These are phyloP conservation scores for Acanthosepion lycidas DNA, from an alignment of 2,888 invertebrate genomes.

Conservation along the genomic window DNA sequence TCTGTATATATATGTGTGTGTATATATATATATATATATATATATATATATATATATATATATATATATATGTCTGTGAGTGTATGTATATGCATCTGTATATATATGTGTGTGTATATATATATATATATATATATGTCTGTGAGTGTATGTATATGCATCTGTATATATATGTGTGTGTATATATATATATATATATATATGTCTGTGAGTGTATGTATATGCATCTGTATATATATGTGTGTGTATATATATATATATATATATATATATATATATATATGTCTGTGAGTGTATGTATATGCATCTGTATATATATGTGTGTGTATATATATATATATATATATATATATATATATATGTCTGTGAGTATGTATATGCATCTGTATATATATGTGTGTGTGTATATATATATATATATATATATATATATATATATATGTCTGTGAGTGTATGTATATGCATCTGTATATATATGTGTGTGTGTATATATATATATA, in stretches of 20 bases:
- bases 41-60: too few species aligned
- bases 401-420: too few species aligned
- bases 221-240: not conserved
- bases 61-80: too few species aligned
- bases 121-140: not conserved
- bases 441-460: too few species aligned
- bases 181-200: not conserved
- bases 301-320: not conserved
- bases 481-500: too few species aligned
- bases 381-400: too few species aligned
- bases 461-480: too few species aligned
- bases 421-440: too few species aligned
- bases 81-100: not conserved
- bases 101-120: not conserved
- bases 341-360: too few species aligned
- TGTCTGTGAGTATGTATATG: too few species aligned
- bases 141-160: not conserved
- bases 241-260: not conserved
- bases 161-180: not conserved
- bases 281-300: too few species aligned
- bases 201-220: too few species aligned
- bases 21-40: not conserved
- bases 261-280: not conserved
- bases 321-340: not conserved
- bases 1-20: not conserved